A percentile compares a stretch with the other conserved stretches of the same genome.
These are phyloP conservation scores for Tachycineta bicolor DNA, from an alignment of 2,113 vertebrate species.

Conservation along the genomic window DNA sequence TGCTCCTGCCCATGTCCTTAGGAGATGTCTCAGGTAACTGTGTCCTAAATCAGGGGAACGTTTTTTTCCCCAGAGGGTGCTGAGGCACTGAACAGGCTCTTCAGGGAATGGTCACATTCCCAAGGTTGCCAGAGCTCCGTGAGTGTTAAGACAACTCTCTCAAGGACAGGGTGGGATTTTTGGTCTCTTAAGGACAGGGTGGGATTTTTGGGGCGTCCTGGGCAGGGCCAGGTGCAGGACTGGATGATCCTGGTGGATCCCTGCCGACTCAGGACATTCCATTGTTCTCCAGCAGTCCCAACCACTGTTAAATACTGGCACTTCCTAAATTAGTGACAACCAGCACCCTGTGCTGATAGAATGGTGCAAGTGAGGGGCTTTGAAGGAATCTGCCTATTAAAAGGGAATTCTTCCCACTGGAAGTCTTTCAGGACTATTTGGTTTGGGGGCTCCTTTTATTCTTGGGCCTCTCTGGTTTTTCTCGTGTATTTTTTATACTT, in stretches of 20 bases:
- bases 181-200: not conserved
- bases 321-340: not conserved
- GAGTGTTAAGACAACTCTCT: fast-evolving
- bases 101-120: not conserved
- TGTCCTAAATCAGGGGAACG: not conserved
- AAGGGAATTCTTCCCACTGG: not conserved
- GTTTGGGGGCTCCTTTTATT: fast-evolving
- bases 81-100: not conserved
- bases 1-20: not conserved
- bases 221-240: not conserved
- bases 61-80: not conserved
- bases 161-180: not conserved
- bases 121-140: not conserved
- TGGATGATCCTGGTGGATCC: not conserved
- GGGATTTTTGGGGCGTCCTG: not conserved
- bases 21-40: not conserved
- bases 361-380: not conserved
- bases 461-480: not conserved
- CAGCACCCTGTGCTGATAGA: not conserved
- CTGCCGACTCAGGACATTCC: not conserved
- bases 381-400: not conserved
- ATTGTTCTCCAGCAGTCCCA: not conserved
- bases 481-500: not conserved
- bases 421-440: not conserved
- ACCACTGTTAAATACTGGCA: not conserved